A percentile compares a stretch with the other conserved stretches of the same genome.
phyloP scores from a whole-genome alignment of 1,140 invertebrate species.

The Caenorhabditis inopinata region DNA sequence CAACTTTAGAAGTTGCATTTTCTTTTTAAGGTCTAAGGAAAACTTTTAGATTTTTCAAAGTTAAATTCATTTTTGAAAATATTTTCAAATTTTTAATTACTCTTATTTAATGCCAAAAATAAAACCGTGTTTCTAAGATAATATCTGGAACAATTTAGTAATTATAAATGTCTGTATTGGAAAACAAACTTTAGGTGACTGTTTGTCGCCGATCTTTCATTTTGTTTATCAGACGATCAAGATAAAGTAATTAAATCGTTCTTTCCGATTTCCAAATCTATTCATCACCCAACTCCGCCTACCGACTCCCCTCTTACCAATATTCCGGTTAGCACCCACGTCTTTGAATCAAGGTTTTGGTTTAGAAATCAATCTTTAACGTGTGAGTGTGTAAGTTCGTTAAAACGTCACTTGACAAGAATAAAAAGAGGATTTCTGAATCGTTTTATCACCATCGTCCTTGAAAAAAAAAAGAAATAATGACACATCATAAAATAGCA shows the following conservation, averaged over 20 bases:
- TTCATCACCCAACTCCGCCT: neutral
- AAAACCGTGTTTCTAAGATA: no score
- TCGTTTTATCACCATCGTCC: neutral
- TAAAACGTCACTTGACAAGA: neutral
- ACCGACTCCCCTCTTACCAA: neutral
- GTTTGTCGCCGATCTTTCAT: neutral
- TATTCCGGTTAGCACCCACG: neutral
- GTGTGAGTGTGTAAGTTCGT: no score
- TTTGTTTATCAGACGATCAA: neutral
- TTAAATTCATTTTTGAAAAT: no score
- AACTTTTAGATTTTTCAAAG: no score
- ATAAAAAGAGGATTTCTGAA: neutral
- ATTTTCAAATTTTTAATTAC: no score
- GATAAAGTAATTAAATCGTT: neutral
- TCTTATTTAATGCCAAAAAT: no score
- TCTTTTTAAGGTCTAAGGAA: no score
- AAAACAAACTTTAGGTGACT: no score
- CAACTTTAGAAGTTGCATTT: no score
- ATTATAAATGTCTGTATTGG: no score
- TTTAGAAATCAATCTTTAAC: neutral
- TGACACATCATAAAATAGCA: conserved; percentile 24
- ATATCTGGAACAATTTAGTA: no score
- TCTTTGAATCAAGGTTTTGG: conserved; percentile 16
- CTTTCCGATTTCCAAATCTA: neutral
- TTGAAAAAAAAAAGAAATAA: conserved; percentile 9